Conservation (phyloP, 53 echinoderm and acorn worm species). For the Glandiceps talaboti region DNA sequence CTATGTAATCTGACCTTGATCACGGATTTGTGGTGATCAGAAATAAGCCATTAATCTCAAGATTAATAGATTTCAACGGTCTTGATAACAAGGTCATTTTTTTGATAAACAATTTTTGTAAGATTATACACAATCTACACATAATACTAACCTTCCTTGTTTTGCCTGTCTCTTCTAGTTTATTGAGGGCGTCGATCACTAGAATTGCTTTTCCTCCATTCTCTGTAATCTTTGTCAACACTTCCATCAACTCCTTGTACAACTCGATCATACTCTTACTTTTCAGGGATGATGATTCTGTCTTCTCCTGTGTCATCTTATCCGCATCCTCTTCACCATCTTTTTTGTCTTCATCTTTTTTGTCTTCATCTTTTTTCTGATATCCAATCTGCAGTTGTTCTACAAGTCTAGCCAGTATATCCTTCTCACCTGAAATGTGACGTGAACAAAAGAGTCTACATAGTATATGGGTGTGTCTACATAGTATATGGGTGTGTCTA, state of each 20-base stretch:
- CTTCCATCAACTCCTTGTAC: conserved; percentile 20
- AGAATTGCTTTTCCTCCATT: conserved; percentile 20
- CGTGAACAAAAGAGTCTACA: too few species aligned
- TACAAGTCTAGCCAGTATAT: background rate
- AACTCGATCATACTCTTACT: conserved; percentile 18
- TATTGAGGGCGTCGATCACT: conserved; percentile 61
- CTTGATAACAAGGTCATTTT: too few species aligned
- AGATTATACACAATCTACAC: too few species aligned
- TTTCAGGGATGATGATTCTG: background rate
- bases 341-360: background rate
- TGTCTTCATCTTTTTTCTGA: background rate
- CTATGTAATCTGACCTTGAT: too few species aligned
- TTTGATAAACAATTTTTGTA: too few species aligned
- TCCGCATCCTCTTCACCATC: background rate
- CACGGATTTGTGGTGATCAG: too few species aligned
- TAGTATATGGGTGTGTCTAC: too few species aligned
- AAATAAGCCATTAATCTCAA: too few species aligned
- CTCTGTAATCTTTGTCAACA: conserved; percentile 33
- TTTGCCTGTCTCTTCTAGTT: conserved; percentile 42
- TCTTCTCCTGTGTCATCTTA: background rate
- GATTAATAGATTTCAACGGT: too few species aligned
- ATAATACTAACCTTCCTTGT: conserved; percentile 55
- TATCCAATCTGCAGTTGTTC: background rate
- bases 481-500: too few species aligned
- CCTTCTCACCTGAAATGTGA: background rate